Evolutionary conservation across 2,888 invertebrate genomes (phyloP), one percentile per base, ranked within the genome.

Genomic region (Caenorhabditis sp.): DNA sequence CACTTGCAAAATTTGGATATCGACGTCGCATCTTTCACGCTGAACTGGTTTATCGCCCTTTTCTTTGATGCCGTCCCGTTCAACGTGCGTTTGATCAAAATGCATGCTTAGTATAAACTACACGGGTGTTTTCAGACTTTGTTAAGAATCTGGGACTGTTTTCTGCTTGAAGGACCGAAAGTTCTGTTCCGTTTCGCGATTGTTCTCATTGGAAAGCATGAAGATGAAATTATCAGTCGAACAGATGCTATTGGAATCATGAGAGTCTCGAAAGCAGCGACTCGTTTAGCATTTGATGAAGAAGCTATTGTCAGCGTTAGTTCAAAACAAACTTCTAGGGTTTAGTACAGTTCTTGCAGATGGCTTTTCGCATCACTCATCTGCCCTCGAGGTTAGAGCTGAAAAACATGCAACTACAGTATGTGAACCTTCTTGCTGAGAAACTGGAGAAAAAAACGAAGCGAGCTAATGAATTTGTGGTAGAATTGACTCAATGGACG

Each of bases 111-210:
- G n/a, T n/a, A n/a, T n/a, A n/a, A n/a, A n/a, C n/a, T n/a, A n/a
- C n/a, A n/a, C n/a, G n/a, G n/a, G n/a, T n/a, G n/a, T n/a, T 71
- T 82, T 52, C 63, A 91, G 91, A 91, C 91, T 0, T 85, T 91
- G 68, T 82, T 91, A 22, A 86, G 91, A n/a, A 89, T 92, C 24
- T 92, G 91, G 91, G 91, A 92, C 86, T 91, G 91, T 76, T 92
- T 92, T 83, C 85, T 92, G 50, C 83, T 91, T 50, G 92, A 92
- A 83, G 92, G 92, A 9, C 91, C 91, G 7, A 92, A 92, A 83
- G 90, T 91, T 56, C 84, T 91, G 66, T 91, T 91, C 83, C 90
- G 91, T 6, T 91, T 91, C 83, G 87, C 91, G 6, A 37, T 82
- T 20, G 76, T 76, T 2, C 55, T 82, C 0, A 71, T 82, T 15